phyloP scores from a whole-genome alignment of 2,797 vertebrate genomes.

The Acrossocheilus wenchowensis region DNA sequence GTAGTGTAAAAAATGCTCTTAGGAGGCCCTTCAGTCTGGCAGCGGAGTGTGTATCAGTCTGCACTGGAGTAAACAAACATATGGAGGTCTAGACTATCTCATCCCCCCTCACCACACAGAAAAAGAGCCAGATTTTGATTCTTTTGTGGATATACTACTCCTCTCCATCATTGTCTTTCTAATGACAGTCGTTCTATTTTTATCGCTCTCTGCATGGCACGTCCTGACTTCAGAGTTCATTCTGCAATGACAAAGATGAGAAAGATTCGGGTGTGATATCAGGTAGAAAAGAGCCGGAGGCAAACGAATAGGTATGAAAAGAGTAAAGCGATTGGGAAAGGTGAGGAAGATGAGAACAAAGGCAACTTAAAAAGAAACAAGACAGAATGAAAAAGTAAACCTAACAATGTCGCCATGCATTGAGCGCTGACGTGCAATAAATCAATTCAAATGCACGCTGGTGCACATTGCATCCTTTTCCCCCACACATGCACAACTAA shows the following conservation, averaged over 20 bases:
- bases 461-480: constrained; percentile 6
- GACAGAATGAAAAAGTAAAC: background rate
- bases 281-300: background rate
- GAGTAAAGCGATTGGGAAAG: background rate
- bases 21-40: background rate
- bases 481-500: background rate
- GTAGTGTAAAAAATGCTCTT: constrained; percentile 17
- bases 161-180: constrained; percentile 18
- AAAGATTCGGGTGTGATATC: background rate
- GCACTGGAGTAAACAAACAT: background rate
- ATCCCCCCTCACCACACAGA: background rate
- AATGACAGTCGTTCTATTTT: constrained; percentile 9
- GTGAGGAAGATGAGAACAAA: constrained; percentile 19
- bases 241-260: constrained; percentile 24
- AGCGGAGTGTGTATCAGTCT: background rate
- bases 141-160: background rate
- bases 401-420: constrained; percentile 17
- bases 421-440: constrained; percentile 10
- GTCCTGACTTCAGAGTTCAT: constrained; percentile 12
- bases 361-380: constrained; percentile 1
- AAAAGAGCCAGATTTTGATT: background rate
- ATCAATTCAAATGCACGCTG: constrained; percentile 23
- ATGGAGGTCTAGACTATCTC: background rate
- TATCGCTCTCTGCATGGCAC: background rate
- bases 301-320: background rate